Conservation (phyloP, 2,888 invertebrate genomes). For the Diaphora mendica region DNA sequence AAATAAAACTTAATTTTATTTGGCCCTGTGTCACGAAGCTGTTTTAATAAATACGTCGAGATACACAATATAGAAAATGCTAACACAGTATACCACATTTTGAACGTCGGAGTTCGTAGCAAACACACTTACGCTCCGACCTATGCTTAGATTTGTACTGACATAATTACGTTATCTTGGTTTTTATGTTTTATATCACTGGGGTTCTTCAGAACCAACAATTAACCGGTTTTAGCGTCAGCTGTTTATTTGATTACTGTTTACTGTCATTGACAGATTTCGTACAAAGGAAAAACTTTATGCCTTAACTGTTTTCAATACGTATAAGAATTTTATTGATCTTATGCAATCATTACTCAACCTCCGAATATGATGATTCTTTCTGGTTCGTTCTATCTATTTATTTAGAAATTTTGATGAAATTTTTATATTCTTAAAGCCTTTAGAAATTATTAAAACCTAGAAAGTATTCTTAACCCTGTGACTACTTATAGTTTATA, state of each 20-base stretch:
- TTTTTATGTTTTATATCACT: slow-evolving; percentile 42
- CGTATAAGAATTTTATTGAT: not conserved
- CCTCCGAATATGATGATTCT: not conserved
- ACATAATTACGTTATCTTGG: slow-evolving; percentile 45
- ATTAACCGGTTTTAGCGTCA: slow-evolving; percentile 14
- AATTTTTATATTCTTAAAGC: not conserved
- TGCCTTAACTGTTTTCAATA: not conserved
- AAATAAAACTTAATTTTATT: slow-evolving; percentile 67
- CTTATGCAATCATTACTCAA: not conserved
- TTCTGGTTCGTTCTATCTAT: not conserved
- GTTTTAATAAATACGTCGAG: slow-evolving; percentile 62
- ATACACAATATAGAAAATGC: slow-evolving; percentile 56
- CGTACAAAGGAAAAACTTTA: slow-evolving; percentile 5
- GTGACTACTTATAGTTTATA: too few relatives aligned
- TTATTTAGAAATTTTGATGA: not conserved
- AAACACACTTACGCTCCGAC: slow-evolving; percentile 52
- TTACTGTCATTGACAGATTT: slow-evolving; percentile 8
- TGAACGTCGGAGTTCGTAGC: slow-evolving; percentile 32
- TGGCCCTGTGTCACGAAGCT: slow-evolving; percentile 62
- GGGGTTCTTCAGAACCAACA: slow-evolving; percentile 35
- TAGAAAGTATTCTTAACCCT: not conserved
- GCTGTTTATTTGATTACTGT: not conserved
- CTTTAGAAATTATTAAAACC: not conserved
- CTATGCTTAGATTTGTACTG: slow-evolving; percentile 53
- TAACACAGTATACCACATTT: slow-evolving; percentile 68